These are phyloP conservation scores for Oncorhynchus keta DNA, from an alignment of 2,113 vertebrate species.

Conservation along the genomic window DNA sequence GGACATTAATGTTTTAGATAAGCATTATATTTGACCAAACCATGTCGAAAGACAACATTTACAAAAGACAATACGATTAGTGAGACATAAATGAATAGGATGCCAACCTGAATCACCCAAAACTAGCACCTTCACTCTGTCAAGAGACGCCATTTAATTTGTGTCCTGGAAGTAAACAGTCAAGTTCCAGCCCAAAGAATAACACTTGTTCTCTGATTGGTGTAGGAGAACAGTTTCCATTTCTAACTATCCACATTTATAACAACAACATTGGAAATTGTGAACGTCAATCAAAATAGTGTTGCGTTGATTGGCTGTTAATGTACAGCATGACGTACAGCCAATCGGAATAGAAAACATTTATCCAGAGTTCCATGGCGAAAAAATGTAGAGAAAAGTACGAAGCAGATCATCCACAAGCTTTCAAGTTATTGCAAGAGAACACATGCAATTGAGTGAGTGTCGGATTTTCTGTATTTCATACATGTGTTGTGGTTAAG, in stretches of 20 bases:
- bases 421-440: not conserved
- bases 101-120: slow-evolving; percentile 94
- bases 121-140: slow-evolving; percentile 93
- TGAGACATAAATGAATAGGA: not conserved
- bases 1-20: no score
- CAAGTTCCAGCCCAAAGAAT: not conserved
- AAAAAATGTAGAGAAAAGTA: no score
- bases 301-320: slow-evolving; percentile 10
- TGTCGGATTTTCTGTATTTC: not conserved
- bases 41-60: not conserved
- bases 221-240: not conserved
- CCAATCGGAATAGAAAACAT: no score
- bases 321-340: not conserved
- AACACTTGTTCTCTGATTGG: slow-evolving; percentile 22
- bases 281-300: no score
- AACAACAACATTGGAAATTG: no score
- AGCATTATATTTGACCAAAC: no score
- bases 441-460: not conserved
- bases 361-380: no score
- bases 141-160: slow-evolving; percentile 87
- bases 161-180: slow-evolving; percentile 50
- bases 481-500: not conserved
- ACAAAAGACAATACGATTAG: not conserved
- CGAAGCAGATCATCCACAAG: no score
- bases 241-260: no score